These are phyloP conservation scores for Peromyscus eremicus DNA, from an alignment of 2,797 vertebrate species.

Conservation along the genomic window DNA sequence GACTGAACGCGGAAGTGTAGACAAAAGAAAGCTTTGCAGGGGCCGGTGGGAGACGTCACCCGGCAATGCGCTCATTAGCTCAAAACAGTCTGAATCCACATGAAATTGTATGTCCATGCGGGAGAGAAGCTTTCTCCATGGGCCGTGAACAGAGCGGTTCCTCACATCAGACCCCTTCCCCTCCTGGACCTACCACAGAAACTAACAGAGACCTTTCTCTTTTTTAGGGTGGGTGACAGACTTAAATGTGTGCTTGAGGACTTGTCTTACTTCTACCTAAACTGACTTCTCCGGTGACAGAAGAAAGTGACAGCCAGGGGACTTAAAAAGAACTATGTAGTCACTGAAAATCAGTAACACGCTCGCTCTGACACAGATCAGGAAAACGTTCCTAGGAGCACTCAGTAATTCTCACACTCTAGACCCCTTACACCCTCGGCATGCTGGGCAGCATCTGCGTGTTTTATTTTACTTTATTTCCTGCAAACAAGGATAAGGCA, in stretches of 20 bases:
- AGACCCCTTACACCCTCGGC: conserved; percentile 67
- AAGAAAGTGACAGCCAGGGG: conserved; percentile 42
- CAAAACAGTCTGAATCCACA: conserved; percentile 60
- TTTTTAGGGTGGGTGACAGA: conserved; percentile 73
- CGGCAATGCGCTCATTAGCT: not conserved
- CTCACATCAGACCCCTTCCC: conserved; percentile 78
- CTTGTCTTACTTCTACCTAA: conserved; percentile 72
- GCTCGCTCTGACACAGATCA: not conserved
- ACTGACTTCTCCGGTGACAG: conserved; percentile 65
- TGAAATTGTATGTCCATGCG: conserved; percentile 64
- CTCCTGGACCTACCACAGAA: conserved; percentile 77
- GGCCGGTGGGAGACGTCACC: conserved; percentile 58
- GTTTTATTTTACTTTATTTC: conserved; percentile 23
- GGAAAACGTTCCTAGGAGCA: conserved; percentile 47
- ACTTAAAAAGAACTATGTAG: conserved; percentile 36
- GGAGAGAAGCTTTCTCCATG: conserved; percentile 43
- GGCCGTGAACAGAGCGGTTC: conserved; percentile 66
- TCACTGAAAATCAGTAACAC: conserved; percentile 37
- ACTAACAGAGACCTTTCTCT: conserved; percentile 74
- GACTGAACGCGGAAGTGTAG: conserved; percentile 60
- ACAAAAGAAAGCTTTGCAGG: not conserved
- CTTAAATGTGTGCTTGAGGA: conserved; percentile 73
- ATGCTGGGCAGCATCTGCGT: conserved; percentile 73
- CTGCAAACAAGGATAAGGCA: conserved; percentile 77
- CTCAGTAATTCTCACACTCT: not conserved